phyloP scores from a whole-genome alignment of 2,113 vertebrate genomes.

The Trogon surrucura region DNA sequence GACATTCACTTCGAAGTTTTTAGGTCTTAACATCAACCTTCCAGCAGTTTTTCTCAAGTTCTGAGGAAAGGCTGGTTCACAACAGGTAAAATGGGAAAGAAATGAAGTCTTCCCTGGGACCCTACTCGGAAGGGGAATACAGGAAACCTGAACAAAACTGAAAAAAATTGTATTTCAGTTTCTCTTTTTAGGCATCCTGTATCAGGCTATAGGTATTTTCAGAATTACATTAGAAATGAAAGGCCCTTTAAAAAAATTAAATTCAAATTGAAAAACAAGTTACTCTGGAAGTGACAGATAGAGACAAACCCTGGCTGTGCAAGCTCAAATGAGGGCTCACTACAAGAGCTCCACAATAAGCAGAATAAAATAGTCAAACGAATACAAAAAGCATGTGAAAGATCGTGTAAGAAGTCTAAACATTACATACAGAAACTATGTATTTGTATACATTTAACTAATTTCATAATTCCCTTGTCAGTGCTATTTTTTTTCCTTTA shows the following conservation, averaged over 20 bases:
- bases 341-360: neutral
- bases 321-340: neutral
- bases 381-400: neutral
- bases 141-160: neutral
- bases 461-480: too few relatives aligned
- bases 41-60: neutral
- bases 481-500: neutral
- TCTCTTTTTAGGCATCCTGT: neutral
- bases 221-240: neutral
- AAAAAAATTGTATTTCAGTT: neutral
- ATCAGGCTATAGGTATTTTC: neutral
- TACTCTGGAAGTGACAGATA: neutral
- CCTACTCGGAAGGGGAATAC: neutral
- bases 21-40: neutral
- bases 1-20: neutral
- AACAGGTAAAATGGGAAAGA: neutral
- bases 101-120: neutral
- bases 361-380: neutral
- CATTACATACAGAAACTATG: fast-evolving
- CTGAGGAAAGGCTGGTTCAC: neutral
- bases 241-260: neutral
- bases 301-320: fast-evolving
- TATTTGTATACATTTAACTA: neutral
- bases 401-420: neutral
- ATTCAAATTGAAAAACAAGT: neutral